Conservation (phyloP, 2,113 vertebrate species). For the Ursus arctos region DNA sequence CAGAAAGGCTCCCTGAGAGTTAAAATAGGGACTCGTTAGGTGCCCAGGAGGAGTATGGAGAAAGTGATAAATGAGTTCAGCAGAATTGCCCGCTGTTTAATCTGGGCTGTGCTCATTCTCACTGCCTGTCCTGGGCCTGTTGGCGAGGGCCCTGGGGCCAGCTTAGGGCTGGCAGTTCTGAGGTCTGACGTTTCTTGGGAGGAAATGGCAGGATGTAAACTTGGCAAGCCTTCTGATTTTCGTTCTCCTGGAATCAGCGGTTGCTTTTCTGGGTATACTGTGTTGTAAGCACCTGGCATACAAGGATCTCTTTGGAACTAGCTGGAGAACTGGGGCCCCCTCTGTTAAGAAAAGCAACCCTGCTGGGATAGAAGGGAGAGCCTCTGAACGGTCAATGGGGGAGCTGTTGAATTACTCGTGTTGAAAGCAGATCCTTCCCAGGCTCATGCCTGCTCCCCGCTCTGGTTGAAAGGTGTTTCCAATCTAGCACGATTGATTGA, state of each 20-base stretch:
- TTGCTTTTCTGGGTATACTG: constrained; percentile 59
- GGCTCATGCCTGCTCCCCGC: background rate
- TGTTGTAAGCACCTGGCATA: constrained; percentile 17
- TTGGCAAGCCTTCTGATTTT: constrained; percentile 33
- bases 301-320: background rate
- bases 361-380: background rate
- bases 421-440: background rate
- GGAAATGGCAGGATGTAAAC: constrained; percentile 63
- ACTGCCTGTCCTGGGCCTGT: background rate
- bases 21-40: background rate
- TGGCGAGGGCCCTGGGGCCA: background rate
- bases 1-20: background rate
- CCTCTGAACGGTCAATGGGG: background rate
- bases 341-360: background rate
- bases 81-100: background rate
- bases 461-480: background rate
- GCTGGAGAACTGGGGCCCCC: background rate
- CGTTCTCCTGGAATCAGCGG: background rate
- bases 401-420: background rate
- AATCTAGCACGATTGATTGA: background rate
- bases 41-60: background rate
- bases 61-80: background rate
- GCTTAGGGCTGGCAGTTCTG: background rate
- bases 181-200: constrained; percentile 62
- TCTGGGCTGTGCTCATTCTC: background rate